Conservation (phyloP, 2,113 vertebrate species). For the Sinosuthora webbiana region DNA sequence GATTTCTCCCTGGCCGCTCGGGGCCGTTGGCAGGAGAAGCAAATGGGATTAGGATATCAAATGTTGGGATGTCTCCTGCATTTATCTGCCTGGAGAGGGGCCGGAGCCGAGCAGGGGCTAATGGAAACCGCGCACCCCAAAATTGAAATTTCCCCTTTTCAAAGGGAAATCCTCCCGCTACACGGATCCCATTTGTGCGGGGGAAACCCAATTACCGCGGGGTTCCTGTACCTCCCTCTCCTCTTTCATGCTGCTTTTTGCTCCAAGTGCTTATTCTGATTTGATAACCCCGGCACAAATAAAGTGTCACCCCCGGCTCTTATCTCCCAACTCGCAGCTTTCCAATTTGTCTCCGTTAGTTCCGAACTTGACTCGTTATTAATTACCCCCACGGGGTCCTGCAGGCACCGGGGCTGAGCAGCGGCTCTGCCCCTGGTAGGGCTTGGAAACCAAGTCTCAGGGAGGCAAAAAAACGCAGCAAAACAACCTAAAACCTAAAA, state of each 20-base stretch:
- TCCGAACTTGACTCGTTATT: background rate
- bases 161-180: background rate
- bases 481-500: background rate
- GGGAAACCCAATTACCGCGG: slow-evolving; percentile 35
- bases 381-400: slow-evolving; percentile 4
- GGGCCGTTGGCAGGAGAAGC: background rate
- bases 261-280: background rate
- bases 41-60: slow-evolving; percentile 1
- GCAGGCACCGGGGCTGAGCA: background rate
- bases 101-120: background rate
- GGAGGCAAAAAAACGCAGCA: background rate
- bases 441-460: background rate
- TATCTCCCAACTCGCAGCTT: slow-evolving; percentile 49
- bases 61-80: background rate
- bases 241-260: background rate
- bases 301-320: background rate
- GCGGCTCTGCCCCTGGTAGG: background rate
- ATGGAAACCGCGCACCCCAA: background rate
- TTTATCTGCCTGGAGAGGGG: background rate
- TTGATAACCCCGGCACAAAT: slow-evolving; percentile 33
- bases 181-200: background rate
- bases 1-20: background rate
- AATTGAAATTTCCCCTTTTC: background rate
- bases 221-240: background rate
- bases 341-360: slow-evolving; percentile 15